phyloP scores from a whole-genome alignment of 2,113 vertebrate genomes.

The Ondatra zibethicus region DNA sequence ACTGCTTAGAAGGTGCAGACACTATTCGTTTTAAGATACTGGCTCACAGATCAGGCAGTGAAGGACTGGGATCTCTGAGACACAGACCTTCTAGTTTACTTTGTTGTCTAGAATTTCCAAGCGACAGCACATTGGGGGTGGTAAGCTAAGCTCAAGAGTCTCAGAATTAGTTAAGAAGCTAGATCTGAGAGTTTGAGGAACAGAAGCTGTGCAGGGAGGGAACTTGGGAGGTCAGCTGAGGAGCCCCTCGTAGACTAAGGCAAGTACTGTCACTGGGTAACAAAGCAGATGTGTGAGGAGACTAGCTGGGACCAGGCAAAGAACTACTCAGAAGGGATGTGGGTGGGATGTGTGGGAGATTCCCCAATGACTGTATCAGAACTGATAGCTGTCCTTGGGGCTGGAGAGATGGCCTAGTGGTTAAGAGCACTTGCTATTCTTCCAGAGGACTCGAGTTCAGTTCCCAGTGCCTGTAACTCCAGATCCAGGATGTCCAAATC shows the following conservation, averaged over 20 bases:
- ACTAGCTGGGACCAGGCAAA: not conserved
- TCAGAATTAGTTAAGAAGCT: not conserved
- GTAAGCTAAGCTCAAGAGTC: not conserved
- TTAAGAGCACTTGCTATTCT: not conserved
- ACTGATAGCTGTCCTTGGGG: not conserved
- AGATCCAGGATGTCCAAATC: not conserved
- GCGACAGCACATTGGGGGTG: not conserved
- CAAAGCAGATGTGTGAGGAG: not conserved
- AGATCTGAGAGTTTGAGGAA: not conserved
- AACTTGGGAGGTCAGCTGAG: not conserved
- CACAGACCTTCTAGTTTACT: not conserved
- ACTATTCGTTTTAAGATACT: not conserved
- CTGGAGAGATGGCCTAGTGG: not conserved
- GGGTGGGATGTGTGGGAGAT: not conserved
- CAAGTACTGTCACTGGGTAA: not conserved
- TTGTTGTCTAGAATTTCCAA: not conserved
- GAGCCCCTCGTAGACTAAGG: no score
- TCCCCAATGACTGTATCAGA: no score
- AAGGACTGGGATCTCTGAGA: not conserved
- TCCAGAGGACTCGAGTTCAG: not conserved
- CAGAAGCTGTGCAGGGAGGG: not conserved
- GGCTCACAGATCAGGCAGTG: not conserved
- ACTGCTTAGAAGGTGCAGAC: not conserved
- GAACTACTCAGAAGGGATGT: not conserved
- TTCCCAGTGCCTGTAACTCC: not conserved